These are phyloP conservation scores for Cinclus cinclus DNA, from an alignment of 2,113 vertebrate species.

Conservation along the genomic window DNA sequence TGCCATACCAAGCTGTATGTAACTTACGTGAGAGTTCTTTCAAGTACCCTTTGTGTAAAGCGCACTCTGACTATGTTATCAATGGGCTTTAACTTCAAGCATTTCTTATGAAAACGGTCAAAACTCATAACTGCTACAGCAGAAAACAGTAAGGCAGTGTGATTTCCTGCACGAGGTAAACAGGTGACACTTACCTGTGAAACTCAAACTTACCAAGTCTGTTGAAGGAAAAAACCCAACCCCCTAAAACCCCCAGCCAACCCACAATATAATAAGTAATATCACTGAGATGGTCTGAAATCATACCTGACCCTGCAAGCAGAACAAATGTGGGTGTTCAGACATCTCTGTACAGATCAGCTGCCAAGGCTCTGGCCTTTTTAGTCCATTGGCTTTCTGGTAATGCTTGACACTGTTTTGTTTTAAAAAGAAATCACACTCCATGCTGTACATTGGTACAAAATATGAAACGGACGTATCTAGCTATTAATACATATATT, in stretches of 20 bases:
- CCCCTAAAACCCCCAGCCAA: not conserved
- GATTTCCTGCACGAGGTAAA: not conserved
- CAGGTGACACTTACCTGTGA: not conserved
- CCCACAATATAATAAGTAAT: not conserved
- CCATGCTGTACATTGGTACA: not conserved
- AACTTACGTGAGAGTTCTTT: not conserved
- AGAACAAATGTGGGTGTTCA: not conserved
- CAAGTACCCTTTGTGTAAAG: not conserved
- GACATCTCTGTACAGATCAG: not conserved
- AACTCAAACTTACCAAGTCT: not conserved
- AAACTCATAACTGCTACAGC: not conserved
- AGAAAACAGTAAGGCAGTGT: not conserved
- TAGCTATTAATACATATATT: not conserved
- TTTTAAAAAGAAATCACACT: not conserved
- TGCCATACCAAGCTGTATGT: not conserved
- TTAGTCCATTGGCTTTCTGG: not conserved
- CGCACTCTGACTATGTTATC: not conserved
- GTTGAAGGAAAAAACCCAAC: not conserved
- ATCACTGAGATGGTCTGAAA: not conserved
- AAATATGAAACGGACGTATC: not conserved
- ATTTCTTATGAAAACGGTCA: not conserved
- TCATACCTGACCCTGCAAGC: not conserved
- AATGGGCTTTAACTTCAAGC: not conserved
- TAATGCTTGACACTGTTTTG: not conserved
- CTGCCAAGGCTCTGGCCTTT: not conserved